Conservation (phyloP, 1,140 invertebrate species). For the Drosophila erecta region DNA sequence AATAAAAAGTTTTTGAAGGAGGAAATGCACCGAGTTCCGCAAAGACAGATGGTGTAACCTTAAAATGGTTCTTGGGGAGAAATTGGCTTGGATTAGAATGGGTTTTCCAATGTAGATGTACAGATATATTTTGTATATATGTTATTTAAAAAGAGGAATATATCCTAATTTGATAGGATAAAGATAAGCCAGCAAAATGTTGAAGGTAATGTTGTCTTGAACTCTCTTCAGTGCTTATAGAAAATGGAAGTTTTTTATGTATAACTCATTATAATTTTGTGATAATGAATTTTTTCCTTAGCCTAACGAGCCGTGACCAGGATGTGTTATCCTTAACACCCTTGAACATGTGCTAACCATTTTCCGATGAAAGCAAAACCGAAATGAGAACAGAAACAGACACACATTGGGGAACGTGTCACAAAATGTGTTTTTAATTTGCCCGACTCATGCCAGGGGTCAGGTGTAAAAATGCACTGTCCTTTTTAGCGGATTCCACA, state of each 20-base stretch:
- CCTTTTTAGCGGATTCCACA: constrained; percentile 54
- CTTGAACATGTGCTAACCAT: constrained; percentile 56
- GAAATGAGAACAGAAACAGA: constrained; percentile 13
- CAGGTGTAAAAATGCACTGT: constrained; percentile 69
- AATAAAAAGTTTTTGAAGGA: constrained; percentile 28
- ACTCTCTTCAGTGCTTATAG: too few relatives aligned
- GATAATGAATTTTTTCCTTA: constrained; percentile 28
- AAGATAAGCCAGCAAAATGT: too few relatives aligned
- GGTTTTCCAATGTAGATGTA: too few relatives aligned
- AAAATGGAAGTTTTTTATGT: neutral
- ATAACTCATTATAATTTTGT: neutral
- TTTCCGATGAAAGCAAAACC: constrained; percentile 21
- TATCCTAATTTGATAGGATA: too few relatives aligned
- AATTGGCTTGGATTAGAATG: neutral
- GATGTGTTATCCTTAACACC: constrained; percentile 37
- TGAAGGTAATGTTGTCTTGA: too few relatives aligned
- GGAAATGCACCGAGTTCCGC: constrained; percentile 19
- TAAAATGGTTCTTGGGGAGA: neutral
- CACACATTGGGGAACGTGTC: constrained; percentile 52
- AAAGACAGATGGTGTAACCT: constrained; percentile 5
- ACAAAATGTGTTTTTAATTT: constrained; percentile 78
- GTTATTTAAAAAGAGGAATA: too few relatives aligned
- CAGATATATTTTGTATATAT: too few relatives aligned
- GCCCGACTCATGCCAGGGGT: constrained; percentile 40
- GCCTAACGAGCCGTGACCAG: constrained; percentile 63